A percentile compares a stretch with the other conserved stretches of the same genome.
Evolutionary conservation across 2,797 vertebrate species (phyloP).

Genomic region (Thalassophryne amazonica): DNA sequence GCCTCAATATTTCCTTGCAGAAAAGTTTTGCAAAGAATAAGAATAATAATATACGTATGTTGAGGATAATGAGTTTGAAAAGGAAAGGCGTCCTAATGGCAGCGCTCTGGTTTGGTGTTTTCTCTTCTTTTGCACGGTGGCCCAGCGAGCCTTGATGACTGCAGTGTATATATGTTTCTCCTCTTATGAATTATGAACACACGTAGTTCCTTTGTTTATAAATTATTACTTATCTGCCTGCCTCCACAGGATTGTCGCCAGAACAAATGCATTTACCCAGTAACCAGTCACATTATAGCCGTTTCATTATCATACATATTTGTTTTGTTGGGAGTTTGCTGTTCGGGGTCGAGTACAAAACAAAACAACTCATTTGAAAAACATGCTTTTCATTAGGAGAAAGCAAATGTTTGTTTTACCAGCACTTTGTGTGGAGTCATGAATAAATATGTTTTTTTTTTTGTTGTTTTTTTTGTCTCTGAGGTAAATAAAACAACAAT

Average conservation of each 20-base stretch:
- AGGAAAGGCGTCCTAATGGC: neutral
- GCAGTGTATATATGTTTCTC: slow-evolving; percentile 71
- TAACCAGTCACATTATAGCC: slow-evolving; percentile 60
- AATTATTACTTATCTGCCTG: slow-evolving; percentile 73
- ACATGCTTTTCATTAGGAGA: slow-evolving; percentile 69
- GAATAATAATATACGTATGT: too few relatives aligned
- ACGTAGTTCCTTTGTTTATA: slow-evolving; percentile 76
- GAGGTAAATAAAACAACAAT: slow-evolving; percentile 75
- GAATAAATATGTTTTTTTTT: slow-evolving; percentile 74
- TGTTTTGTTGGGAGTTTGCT: slow-evolving; percentile 54
- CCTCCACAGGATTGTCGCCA: slow-evolving; percentile 63
- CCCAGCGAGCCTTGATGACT: slow-evolving; percentile 31
- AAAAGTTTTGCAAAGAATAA: too few relatives aligned
- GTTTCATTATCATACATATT: slow-evolving; percentile 56
- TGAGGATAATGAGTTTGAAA: too few relatives aligned
- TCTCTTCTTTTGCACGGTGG: slow-evolving; percentile 12
- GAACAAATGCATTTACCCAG: slow-evolving; percentile 69
- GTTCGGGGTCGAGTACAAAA: slow-evolving; percentile 61
- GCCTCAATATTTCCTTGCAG: too few relatives aligned
- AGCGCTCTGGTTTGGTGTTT: neutral
- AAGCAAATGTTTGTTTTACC: slow-evolving; percentile 73
- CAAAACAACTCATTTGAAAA: slow-evolving; percentile 69
- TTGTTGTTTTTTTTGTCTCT: too few relatives aligned
- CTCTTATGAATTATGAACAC: slow-evolving; percentile 73
- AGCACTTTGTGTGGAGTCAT: slow-evolving; percentile 66